phyloP scores from a whole-genome alignment of 1,140 invertebrate genomes.

The Grapholita molesta region DNA sequence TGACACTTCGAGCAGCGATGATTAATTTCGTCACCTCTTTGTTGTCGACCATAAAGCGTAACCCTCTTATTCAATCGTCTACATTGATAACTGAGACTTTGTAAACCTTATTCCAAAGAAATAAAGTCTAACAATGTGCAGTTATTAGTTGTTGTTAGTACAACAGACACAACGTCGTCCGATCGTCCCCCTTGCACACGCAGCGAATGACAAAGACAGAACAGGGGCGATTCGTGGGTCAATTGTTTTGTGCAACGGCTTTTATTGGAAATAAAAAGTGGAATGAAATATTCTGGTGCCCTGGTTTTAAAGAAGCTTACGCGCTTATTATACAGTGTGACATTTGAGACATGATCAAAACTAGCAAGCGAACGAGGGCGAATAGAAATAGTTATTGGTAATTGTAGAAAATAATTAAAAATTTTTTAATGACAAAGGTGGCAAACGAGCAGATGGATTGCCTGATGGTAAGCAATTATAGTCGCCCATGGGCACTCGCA shows the following conservation, averaged over 20 bases:
- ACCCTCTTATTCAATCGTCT: conserved; percentile 26
- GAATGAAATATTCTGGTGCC: conserved; percentile 3
- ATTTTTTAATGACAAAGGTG: too few species aligned
- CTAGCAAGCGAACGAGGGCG: too few species aligned
- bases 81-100: too few species aligned
- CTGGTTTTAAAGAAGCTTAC: neutral
- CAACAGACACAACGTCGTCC: conserved; percentile 4
- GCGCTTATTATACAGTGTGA: neutral
- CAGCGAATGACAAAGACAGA: conserved; percentile 1
- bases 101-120: too few species aligned
- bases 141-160: too few species aligned
- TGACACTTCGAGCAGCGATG: conserved; percentile 27
- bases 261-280: conserved; percentile 39
- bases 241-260: conserved; percentile 44
- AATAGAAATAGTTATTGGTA: neutral
- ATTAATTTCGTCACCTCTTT: conserved; percentile 62
- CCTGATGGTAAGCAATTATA: too few species aligned
- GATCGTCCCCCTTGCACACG: neutral
- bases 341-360: neutral
- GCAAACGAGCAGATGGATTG: too few species aligned
- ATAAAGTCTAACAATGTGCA: too few species aligned
- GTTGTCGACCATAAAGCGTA: conserved; percentile 48
- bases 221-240: conserved; percentile 30
- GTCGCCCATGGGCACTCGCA: too few species aligned
- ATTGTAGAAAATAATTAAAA: neutral